Base-by-base conservation (phyloP, 1,140 invertebrate species). In the Galleria mellonella region DNA sequence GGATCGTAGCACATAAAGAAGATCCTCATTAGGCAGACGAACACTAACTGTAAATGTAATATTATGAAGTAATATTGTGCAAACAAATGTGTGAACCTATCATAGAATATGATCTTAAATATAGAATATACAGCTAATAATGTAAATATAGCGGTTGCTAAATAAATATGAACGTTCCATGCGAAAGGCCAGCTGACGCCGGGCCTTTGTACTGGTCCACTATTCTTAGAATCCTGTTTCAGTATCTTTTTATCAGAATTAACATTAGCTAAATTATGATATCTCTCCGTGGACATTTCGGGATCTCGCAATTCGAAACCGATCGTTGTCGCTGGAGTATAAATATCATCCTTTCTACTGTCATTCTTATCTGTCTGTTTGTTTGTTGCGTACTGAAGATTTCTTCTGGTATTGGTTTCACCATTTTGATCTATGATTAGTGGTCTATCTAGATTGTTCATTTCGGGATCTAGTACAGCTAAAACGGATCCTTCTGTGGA, bases 1-100 rank as follows among this genome's bases (percentile, higher is more conserved):
- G 95, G 93, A 84, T 97, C 96, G 61, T 96, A 94, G 55, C 96
- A 93, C 38, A 97, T 88, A 67, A 95, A 96, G 58, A 95, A 92
- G 57, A 94, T 94, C 35, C 96, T 87, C 51, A 94, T 84, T 4
- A 92, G 89, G 56, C 95, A 96, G 7, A 96, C 91, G 9, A 92
- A 86, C 2, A 95, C 92, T 8, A 97, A 72, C 30, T 96, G 89
- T 0, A 94, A 77, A 75, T 96, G 94, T 4, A 97, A 88, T 5
- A 92, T 92, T 2, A 96, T 88, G 67, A 96, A 97, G 76, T 96
- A 96, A 10, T 92, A 92, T 58, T 93, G 92, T 0, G 90, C 91
- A 50, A 95, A 90, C 31, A 95, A 87, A 81, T 94, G 93, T 2
- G 93, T 93, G 40, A 92, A 90, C 60, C 94, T 93, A 67, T 94